Base-by-base conservation (phyloP, 2,113 vertebrate genomes). In the Corythornis madagascariensis region DNA sequence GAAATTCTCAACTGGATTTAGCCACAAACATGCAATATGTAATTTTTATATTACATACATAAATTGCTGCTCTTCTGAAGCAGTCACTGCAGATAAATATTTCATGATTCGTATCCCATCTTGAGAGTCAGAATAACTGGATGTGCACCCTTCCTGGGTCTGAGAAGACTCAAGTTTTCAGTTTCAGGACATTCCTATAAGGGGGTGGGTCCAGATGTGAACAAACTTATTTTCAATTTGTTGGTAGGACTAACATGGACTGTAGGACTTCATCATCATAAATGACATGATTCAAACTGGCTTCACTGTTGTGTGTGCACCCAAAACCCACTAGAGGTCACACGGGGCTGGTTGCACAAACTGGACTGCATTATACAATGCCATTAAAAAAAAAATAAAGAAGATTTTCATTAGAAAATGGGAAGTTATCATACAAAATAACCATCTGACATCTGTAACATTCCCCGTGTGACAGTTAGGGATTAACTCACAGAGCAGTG, bases 11-110 rank as follows among this genome's bases (percentile, higher is more conserved):
- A 69, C 74, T 73, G 78, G 60, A 83, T 93, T 87, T 59, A 87
- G 38, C 78, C 81, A 48, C 71, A 95, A 66, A 87, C 66, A 33
- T 87, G 31, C 31, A 74, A 63, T 65, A 61, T 79, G 38, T 80
- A 80, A 79, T 94, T 87, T 94, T 89, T 83, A 47, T 73, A 94
- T 95, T 94, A 88, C 16, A n/a, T 69, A 29, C 17, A n/a, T 59
- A 76, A 79, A 75, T 92, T 79, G 66, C 69, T 53, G 17, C 21
- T 79, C 84, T 87, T 86, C 80, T 70, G 71, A 89, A 85, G 22
- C 17, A 60, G 28, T 76, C 43, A 25, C 28, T 87, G 52, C 31
- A 33, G 26, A 70, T 42, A 82, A 93, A 77, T 21, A 15, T 56
- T 69, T 86, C 8, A 22, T 89, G 20, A 70, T 82, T 87, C 56